Conservation (phyloP, 2,888 invertebrate species). For the Apantesis nais region DNA sequence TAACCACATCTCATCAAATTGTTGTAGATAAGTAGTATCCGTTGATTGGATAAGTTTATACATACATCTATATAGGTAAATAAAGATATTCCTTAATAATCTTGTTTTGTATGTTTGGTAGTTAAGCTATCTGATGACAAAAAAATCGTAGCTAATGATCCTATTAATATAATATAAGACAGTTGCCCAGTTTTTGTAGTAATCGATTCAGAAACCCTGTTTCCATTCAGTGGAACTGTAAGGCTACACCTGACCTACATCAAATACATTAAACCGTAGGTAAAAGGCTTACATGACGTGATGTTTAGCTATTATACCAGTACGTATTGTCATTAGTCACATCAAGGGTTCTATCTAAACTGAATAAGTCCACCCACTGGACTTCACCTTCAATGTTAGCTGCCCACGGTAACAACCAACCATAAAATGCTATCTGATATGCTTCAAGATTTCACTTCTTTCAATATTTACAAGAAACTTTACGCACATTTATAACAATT, state of each 20-base stretch:
- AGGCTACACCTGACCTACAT: conserved; percentile 63
- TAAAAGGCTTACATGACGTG: conserved; percentile 68
- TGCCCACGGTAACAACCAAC: conserved; percentile 27
- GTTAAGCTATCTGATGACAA: conserved; percentile 13
- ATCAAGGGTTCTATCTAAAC: conserved; percentile 41
- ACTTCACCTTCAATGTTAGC: conserved; percentile 30
- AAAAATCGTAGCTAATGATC: conserved; percentile 26
- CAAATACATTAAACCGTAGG: conserved; percentile 54
- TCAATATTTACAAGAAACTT: conserved; percentile 6
- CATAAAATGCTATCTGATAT: conserved; percentile 31
- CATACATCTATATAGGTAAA: background rate
- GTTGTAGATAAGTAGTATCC: background rate
- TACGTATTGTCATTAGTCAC: conserved; percentile 46
- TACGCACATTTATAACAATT: conserved; percentile 3
- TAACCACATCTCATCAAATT: background rate
- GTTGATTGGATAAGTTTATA: background rate
- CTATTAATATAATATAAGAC: conserved; percentile 32
- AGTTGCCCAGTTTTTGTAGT: conserved; percentile 32
- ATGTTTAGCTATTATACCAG: conserved; percentile 50
- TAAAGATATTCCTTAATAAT: conserved; percentile 1
- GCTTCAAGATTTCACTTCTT: conserved; percentile 16
- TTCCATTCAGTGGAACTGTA: conserved; percentile 32
- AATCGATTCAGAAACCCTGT: conserved; percentile 29
- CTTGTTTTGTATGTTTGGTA: conserved; percentile 6
- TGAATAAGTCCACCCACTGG: conserved; percentile 43